These are phyloP conservation scores for Mionectes olivaceus DNA, from an alignment of 2,797 vertebrate species.

Conservation along the genomic window DNA sequence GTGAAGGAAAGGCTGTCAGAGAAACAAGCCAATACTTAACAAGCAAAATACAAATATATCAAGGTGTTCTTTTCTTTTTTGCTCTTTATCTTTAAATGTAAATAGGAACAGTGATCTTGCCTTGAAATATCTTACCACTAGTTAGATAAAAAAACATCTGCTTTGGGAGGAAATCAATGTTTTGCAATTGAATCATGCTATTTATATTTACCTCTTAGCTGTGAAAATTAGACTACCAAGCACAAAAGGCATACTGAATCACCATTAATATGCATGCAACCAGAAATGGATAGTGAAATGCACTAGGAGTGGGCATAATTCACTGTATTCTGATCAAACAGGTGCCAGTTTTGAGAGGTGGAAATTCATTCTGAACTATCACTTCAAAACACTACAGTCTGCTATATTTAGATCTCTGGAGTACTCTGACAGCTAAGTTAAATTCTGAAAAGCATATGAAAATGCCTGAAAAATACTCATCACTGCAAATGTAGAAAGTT, in stretches of 20 bases:
- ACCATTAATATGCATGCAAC: conserved; percentile 18
- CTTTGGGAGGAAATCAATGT: conserved; percentile 24
- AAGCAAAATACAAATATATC: not conserved
- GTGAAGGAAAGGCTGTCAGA: not conserved
- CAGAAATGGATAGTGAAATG: conserved; percentile 1
- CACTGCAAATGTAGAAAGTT: not conserved
- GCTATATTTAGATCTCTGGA: conserved; percentile 29
- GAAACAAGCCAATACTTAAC: not conserved
- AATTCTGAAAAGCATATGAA: conserved; percentile 1
- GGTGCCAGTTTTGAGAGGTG: conserved; percentile 30
- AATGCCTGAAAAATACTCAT: not conserved
- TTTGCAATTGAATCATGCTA: conserved; percentile 39
- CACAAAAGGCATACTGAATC: conserved; percentile 45
- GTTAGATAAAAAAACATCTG: conserved; percentile 33
- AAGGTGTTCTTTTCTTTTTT: not conserved
- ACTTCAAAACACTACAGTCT: conserved; percentile 8
- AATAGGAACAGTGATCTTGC: not conserved
- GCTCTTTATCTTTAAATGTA: not conserved
- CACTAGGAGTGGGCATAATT: conserved; percentile 4
- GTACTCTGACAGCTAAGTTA: not conserved
- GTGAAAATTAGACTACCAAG: conserved; percentile 23
- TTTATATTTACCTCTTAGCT: conserved; percentile 50
- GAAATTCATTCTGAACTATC: conserved; percentile 29
- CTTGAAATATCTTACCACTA: not conserved
- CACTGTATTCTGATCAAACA: conserved; percentile 32